Evolutionary conservation across 1,140 invertebrate species (phyloP).

Genomic region (Calycopis cecrops): DNA sequence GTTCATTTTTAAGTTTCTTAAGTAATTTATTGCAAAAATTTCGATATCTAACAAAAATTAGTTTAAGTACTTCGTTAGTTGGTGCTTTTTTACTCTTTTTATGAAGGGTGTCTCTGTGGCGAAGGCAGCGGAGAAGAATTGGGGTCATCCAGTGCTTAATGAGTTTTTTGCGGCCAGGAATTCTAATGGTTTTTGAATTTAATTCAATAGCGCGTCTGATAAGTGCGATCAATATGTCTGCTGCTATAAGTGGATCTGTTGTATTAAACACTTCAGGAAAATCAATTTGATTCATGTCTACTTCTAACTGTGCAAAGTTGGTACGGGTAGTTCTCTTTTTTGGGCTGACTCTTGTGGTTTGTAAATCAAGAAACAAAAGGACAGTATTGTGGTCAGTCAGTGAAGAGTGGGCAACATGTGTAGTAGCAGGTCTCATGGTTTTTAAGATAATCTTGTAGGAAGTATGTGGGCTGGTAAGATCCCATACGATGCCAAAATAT

Average conservation of each 20-base stretch:
- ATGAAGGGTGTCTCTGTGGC: slow-evolving; percentile 16
- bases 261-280: slow-evolving; percentile 8
- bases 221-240: slow-evolving; percentile 9
- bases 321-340: neutral
- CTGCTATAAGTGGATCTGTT: slow-evolving; percentile 9
- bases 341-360: neutral
- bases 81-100: slow-evolving; percentile 13
- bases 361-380: neutral
- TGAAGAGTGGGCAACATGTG: too few species aligned
- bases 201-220: neutral
- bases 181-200: slow-evolving; percentile 9
- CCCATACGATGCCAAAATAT: too few species aligned
- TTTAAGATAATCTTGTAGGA: slow-evolving; percentile 14
- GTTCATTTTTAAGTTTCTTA: too few species aligned
- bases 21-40: too few species aligned
- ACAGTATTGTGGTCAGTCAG: slow-evolving; percentile 14
- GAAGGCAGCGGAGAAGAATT: slow-evolving; percentile 10
- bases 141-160: slow-evolving; percentile 22
- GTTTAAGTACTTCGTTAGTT: slow-evolving; percentile 10
- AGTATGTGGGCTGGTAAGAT: slow-evolving; percentile 13
- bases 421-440: neutral
- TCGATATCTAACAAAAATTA: slow-evolving; percentile 14
- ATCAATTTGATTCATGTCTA: slow-evolving; percentile 10
- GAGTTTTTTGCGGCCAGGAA: slow-evolving; percentile 17
- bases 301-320: neutral